Conservation (phyloP, 2,888 invertebrate genomes). For the Phorcus lineatus region DNA sequence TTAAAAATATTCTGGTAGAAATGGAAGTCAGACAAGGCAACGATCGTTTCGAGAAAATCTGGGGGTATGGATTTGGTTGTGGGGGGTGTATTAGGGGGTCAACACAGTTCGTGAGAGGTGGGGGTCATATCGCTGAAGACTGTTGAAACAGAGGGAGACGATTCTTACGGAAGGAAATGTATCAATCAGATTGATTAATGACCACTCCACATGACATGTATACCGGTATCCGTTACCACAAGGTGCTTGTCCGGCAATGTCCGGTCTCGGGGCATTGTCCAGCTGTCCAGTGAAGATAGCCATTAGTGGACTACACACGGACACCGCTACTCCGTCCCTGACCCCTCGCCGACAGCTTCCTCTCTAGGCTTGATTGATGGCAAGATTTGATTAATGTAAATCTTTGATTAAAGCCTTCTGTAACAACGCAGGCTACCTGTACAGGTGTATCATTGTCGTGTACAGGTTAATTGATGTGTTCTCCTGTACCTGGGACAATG, state of each 20-base stretch:
- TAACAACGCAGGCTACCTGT: background rate
- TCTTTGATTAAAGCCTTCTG: background rate
- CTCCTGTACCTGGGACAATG: background rate
- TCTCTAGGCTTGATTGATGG: background rate
- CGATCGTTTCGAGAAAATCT: no score
- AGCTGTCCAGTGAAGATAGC: conserved; percentile 1
- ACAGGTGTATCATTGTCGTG: background rate
- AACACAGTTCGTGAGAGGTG: no score
- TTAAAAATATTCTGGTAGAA: no score
- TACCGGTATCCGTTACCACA: background rate
- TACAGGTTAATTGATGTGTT: background rate
- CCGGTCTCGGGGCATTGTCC: background rate
- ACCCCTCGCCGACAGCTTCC: background rate
- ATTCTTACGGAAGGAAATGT: no score
- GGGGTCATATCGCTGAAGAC: no score
- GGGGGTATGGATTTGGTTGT: no score
- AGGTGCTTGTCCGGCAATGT: background rate
- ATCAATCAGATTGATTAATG: conserved; percentile 17
- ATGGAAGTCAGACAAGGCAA: no score
- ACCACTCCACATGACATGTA: background rate
- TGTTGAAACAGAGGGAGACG: no score
- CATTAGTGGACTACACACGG: conserved; percentile 3
- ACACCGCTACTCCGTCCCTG: background rate
- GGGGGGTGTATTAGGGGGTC: no score
- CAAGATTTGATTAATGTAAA: background rate